Conservation (phyloP, 1,140 invertebrate genomes). For the Himalopsyche phryganea region DNA sequence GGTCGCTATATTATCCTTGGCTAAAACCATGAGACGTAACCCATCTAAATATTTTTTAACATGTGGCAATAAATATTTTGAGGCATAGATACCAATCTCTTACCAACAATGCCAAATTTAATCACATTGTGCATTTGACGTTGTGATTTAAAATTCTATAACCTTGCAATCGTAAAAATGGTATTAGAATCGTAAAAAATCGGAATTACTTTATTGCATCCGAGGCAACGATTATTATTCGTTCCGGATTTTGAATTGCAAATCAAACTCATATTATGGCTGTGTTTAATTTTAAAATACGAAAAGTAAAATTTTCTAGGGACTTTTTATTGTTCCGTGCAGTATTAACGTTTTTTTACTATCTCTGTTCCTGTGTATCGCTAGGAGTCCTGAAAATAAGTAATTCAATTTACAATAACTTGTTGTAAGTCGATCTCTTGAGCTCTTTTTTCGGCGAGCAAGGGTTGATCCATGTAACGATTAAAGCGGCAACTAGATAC, state of each 20-base stretch:
- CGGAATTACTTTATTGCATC: slow-evolving; percentile 4
- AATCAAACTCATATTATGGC: slow-evolving; percentile 4
- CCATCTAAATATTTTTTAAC: background rate
- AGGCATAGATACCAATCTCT: background rate
- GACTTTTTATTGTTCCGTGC: no score
- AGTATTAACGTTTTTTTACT: no score
- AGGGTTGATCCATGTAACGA: no score
- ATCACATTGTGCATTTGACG: background rate
- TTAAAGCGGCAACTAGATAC: no score
- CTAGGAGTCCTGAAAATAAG: no score
- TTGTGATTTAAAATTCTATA: background rate
- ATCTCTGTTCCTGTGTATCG: no score
- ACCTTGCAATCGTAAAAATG: slow-evolving; percentile 7
- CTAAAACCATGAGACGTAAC: background rate
- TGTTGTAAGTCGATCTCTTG: no score
- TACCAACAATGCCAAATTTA: background rate
- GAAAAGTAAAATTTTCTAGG: background rate
- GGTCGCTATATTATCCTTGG: background rate
- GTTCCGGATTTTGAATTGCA: slow-evolving; percentile 16
- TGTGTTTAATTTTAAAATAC: no score
- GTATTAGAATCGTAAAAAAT: slow-evolving; percentile 23
- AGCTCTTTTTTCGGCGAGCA: no score
- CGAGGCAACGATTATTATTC: slow-evolving; percentile 11
- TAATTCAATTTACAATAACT: no score
- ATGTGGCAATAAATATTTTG: no score